A percentile compares a stretch with the other conserved stretches of the same genome.
phyloP scores from a whole-genome alignment of 2,797 vertebrate genomes.

The Agapornis canus region DNA sequence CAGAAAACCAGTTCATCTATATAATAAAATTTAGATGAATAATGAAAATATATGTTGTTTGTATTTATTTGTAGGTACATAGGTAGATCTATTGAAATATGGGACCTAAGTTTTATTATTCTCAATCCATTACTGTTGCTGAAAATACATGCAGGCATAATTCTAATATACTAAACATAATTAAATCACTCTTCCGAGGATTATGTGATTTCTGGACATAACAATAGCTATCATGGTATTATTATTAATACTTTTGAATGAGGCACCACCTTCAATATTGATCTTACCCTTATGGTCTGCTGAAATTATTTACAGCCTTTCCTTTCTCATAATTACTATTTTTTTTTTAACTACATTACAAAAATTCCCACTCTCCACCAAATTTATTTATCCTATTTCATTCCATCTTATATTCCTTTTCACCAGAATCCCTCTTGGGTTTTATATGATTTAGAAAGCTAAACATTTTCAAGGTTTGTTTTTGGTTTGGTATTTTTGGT shows the following conservation, averaged over 20 bases:
- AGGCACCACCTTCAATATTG: background rate
- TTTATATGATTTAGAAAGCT: background rate
- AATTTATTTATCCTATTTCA: background rate
- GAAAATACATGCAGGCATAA: background rate
- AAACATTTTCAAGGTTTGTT: background rate
- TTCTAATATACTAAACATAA: background rate
- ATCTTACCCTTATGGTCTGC: background rate
- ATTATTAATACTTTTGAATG: background rate
- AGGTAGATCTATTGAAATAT: background rate
- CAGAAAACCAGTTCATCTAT: background rate
- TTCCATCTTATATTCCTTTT: background rate
- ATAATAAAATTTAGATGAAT: background rate
- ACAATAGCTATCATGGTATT: background rate
- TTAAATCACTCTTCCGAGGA: background rate
- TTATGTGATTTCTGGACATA: background rate
- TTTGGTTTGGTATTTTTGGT: no score
- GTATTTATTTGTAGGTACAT: background rate
- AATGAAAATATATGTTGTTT: background rate
- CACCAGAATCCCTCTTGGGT: background rate
- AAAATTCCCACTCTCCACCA: background rate
- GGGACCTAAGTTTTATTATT: background rate
- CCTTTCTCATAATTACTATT: background rate
- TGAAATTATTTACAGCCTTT: background rate
- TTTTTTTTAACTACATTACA: background rate
- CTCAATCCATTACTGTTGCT: background rate